These are phyloP conservation scores for Petrophora chlorosata DNA, from an alignment of 2,888 invertebrate species.

Conservation along the genomic window DNA sequence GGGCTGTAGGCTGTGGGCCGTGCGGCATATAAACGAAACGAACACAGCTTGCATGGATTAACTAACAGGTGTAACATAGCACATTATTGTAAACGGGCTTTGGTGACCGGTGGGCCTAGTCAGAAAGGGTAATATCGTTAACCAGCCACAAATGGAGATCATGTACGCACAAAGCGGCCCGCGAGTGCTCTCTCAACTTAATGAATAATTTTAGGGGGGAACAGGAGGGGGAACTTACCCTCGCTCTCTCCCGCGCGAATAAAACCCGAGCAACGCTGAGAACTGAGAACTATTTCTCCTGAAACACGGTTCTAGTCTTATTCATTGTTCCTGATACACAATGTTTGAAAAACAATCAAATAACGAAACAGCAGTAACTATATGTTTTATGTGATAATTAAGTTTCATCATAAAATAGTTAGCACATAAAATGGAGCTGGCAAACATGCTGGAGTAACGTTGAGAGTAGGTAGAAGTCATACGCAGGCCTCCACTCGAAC, in stretches of 20 bases:
- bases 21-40: no score
- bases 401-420: constrained; percentile 9
- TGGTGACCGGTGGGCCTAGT: constrained; percentile 21
- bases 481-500: constrained; percentile 13
- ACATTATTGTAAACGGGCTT: constrained; percentile 27
- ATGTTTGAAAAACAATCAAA: constrained; percentile 32
- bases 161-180: constrained; percentile 44
- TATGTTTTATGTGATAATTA: not conserved
- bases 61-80: constrained; percentile 17
- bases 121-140: constrained; percentile 42
- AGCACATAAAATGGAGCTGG: not conserved
- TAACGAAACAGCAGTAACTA: constrained; percentile 10
- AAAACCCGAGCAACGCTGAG: constrained; percentile 37
- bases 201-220: constrained; percentile 50
- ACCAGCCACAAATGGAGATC: constrained; percentile 43
- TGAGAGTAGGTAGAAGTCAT: constrained; percentile 7
- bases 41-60: constrained; percentile 12
- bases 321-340: constrained; percentile 35
- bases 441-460: not conserved
- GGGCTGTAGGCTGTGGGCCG: constrained; percentile 3
- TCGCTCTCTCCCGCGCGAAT: constrained; percentile 36
- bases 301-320: constrained; percentile 20
- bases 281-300: no score
- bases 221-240: not conserved
- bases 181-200: constrained; percentile 44